phyloP scores from a whole-genome alignment of 2,888 invertebrate genomes.

The Habrosyne pyritoides region DNA sequence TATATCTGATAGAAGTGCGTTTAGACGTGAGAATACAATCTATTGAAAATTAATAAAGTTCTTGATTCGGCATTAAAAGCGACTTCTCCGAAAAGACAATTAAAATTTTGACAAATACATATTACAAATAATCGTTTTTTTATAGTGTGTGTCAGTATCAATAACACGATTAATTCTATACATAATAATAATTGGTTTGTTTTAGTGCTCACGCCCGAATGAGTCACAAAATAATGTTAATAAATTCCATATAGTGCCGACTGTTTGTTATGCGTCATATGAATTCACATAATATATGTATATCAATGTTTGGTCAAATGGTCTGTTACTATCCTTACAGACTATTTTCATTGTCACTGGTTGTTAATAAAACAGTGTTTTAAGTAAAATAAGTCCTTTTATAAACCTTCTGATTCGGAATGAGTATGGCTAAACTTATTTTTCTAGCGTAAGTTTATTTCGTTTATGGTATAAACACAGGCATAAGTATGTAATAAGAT shows the following conservation, averaged over 20 bases:
- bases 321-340: not conserved
- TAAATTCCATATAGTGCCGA: constrained; percentile 5
- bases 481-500: too few relatives aligned
- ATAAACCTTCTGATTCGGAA: too few relatives aligned
- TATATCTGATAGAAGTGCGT: not conserved
- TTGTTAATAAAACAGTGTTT: not conserved
- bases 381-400: too few relatives aligned
- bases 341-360: not conserved
- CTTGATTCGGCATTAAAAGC: not conserved
- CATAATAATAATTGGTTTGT: not conserved
- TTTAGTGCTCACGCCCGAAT: not conserved
- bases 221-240: constrained; percentile 8
- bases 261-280: constrained; percentile 8
- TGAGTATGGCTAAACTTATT: too few relatives aligned
- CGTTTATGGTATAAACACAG: too few relatives aligned
- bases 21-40: not conserved
- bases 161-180: constrained; percentile 2
- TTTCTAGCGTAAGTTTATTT: too few relatives aligned
- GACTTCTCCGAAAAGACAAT: not conserved
- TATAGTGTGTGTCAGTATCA: too few relatives aligned
- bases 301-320: constrained; percentile 3
- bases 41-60: not conserved
- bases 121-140: not conserved
- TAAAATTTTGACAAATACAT: not conserved
- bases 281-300: not conserved